Evolutionary conservation across 2,888 invertebrate genomes (phyloP), one percentile per base, ranked within the genome.

Genomic region (Clepsis dumicolana): DNA sequence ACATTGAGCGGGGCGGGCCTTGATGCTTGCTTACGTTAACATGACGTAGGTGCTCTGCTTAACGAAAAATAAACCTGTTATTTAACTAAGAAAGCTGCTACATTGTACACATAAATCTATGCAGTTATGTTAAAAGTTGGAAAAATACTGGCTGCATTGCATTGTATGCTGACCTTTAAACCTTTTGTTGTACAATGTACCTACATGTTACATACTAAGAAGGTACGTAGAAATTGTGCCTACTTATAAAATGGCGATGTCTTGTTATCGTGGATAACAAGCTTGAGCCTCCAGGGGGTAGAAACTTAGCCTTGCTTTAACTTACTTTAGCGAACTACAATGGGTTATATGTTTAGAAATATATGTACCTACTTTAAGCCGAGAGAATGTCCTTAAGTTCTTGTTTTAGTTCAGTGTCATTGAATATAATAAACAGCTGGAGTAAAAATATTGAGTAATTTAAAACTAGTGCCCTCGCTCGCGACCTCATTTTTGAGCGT

Each of bases 1-100:
- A 38, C 62, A 62, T 67, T 67, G 50, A 62, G 18, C 66, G 18
- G 14, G 18, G 12, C 44, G 12, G n/a, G 56, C 16, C 56, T 35
- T n/a, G n/a, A n/a, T n/a, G n/a, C n/a, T n/a, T 35, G 56, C 35
- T 35, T 35, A 56, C 56, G 35, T 35, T 56, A 21, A 18, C 4
- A 4, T 48, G 48, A 48, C 48, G 48, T 48, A 48, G 12, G 12
- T 21, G 48, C 18, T 21, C 48, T 48, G 48, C 21, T 48, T 48
- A 48, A 12, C 48, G 21, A 48, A 21, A 48, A 48, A 48, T 21
- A 48, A 48, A 48, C 21, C 21, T 48, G 21, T 27, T 25, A 25
- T 14, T 52, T 25, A n/a, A 52, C 25, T 52, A 27, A 4, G n/a
- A 52, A 21, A 48, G 8, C 3, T 48, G 48, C 12, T 48, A 14